Conservation (phyloP, 2,797 vertebrate species). For the Phoebastria nigripes region DNA sequence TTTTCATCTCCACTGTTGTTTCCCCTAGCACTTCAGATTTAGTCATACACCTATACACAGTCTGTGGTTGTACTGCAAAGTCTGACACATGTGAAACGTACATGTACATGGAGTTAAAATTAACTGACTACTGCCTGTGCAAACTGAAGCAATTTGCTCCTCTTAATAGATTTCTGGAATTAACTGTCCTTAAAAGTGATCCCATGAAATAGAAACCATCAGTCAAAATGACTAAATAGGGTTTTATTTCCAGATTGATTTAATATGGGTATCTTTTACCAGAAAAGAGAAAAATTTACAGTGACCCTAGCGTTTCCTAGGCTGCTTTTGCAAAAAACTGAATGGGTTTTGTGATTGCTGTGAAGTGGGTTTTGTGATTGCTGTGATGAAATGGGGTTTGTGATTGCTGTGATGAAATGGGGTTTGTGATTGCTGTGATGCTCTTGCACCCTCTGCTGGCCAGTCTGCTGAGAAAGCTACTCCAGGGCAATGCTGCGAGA, state of each 20-base stretch:
- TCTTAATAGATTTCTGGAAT: neutral
- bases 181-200: neutral
- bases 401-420: neutral
- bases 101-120: neutral
- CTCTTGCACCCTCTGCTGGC: conserved; percentile 46
- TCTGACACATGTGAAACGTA: neutral
- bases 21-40: neutral
- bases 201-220: neutral
- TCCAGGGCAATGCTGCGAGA: neutral
- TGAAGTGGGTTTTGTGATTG: too few species aligned
- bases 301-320: neutral
- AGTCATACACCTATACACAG: neutral
- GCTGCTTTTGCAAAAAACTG: neutral
- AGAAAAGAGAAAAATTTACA: neutral
- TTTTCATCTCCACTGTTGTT: neutral
- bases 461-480: neutral
- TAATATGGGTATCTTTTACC: neutral
- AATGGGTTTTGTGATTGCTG: neutral
- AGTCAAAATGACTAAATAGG: neutral
- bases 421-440: neutral
- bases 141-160: neutral
- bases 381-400: neutral
- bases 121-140: neutral
- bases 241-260: neutral
- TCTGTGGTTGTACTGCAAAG: neutral